Conservation (phyloP, 2,888 invertebrate species). For the Alentia gelatinosa region DNA sequence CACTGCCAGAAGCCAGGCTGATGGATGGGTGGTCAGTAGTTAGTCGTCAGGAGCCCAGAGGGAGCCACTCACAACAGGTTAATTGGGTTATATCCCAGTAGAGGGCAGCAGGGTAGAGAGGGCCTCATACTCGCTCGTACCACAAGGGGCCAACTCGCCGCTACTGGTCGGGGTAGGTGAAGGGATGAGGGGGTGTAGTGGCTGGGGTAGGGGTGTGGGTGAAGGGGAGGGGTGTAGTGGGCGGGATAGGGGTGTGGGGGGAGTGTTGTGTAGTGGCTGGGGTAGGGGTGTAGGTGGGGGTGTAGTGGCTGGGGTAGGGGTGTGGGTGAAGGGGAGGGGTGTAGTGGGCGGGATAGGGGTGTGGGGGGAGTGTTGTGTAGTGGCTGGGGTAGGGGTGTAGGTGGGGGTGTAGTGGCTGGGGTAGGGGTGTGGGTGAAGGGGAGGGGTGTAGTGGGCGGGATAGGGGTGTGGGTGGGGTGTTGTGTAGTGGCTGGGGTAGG, state of each 20-base stretch:
- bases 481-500: no score
- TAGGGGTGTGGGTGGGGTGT: no score
- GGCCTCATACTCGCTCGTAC: background rate
- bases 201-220: background rate
- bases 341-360: background rate
- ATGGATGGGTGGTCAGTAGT: background rate
- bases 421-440: background rate
- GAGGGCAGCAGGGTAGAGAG: background rate
- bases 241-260: background rate
- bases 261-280: background rate
- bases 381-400: background rate
- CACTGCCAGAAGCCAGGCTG: background rate
- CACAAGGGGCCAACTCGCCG: background rate
- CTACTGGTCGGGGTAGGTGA: background rate
- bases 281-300: background rate
- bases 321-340: background rate
- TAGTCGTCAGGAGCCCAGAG: constrained; percentile 21
- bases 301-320: background rate
- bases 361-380: background rate
- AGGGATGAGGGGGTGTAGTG: background rate
- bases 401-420: background rate
- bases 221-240: background rate
- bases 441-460: no score
- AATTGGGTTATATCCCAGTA: constrained; percentile 6
- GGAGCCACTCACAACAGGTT: constrained; percentile 14